A percentile compares a stretch with the other conserved stretches of the same genome.
Conservation (phyloP, 2,888 invertebrate genomes). For the Gari tellinella region DNA sequence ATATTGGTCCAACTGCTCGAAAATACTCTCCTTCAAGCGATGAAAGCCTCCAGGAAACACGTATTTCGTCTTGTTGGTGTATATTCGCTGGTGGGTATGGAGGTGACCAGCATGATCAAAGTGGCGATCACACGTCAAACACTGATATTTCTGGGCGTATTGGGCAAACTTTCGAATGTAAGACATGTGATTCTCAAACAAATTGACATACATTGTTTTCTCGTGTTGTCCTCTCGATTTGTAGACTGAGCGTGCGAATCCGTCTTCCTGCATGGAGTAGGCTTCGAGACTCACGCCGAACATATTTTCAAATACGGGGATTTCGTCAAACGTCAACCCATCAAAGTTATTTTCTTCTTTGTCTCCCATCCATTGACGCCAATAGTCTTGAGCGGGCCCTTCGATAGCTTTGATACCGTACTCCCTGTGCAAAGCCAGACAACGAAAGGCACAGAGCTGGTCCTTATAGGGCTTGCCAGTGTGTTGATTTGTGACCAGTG, state of each 20-base stretch:
- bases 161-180: conserved; percentile 25
- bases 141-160: conserved; percentile 34
- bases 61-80: conserved; percentile 29
- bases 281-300: conserved; percentile 35
- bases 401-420: conserved; percentile 12
- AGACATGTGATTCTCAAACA: conserved; percentile 43
- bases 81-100: conserved; percentile 28
- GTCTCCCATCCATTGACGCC: not conserved
- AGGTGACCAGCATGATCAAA: conserved; percentile 23
- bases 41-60: conserved; percentile 30
- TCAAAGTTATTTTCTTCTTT: not conserved
- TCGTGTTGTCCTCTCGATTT: conserved; percentile 26
- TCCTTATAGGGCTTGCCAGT: too few species aligned
- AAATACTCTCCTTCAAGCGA: conserved; percentile 14
- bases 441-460: conserved; percentile 5
- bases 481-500: too few species aligned
- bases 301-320: conserved; percentile 26
- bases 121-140: conserved; percentile 40
- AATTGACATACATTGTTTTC: conserved; percentile 40
- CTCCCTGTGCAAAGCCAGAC: conserved; percentile 39
- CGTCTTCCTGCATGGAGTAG: conserved; percentile 35
- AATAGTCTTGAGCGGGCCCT: not conserved
- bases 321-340: conserved; percentile 10
- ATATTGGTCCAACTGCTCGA: conserved; percentile 31
- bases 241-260: conserved; percentile 24